A percentile compares a stretch with the other conserved stretches of the same genome.
phyloP scores from a whole-genome alignment of 2,888 invertebrate species.

The Platycheirus albimanus region DNA sequence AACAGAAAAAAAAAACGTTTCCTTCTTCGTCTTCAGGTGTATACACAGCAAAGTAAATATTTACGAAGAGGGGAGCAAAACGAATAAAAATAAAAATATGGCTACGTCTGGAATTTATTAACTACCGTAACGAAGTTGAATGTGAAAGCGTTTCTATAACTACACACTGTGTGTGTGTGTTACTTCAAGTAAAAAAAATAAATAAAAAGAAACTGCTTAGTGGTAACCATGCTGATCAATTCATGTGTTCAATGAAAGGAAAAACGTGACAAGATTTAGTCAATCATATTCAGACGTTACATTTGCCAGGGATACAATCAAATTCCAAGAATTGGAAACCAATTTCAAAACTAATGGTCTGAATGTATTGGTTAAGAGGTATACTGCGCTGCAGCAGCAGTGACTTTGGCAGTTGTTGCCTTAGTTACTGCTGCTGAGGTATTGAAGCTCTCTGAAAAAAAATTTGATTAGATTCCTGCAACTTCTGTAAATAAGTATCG shows the following conservation, averaged over 20 bases:
- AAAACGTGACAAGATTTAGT: conserved; percentile 25
- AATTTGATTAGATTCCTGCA: not conserved
- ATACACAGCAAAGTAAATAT: conserved; percentile 44
- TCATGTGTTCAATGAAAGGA: conserved; percentile 26
- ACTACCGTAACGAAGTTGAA: conserved; percentile 24
- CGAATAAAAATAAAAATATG: conserved; percentile 6
- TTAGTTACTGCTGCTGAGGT: not conserved
- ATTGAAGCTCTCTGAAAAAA: not conserved
- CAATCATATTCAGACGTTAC: conserved; percentile 17
- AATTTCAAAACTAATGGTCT: conserved; percentile 22
- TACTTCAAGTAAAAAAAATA: not conserved
- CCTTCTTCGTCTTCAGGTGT: conserved; percentile 61
- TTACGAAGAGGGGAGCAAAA: conserved; percentile 38
- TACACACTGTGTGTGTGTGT: not conserved
- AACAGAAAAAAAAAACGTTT: conserved; percentile 13
- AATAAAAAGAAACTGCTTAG: conserved; percentile 6
- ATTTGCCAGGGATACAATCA: not conserved
- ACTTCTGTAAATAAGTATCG: not conserved
- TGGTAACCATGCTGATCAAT: conserved; percentile 10
- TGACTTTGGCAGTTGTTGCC: conserved; percentile 15
- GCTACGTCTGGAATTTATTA: conserved; percentile 26
- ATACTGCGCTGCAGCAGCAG: not conserved
- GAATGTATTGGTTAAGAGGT: not conserved
- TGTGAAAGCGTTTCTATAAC: not conserved
- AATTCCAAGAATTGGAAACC: not conserved